Evolutionary conservation across 2,888 invertebrate genomes (phyloP), one percentile per base, ranked within the genome.

Genomic region (Sepioteuthis lessoniana): DNA sequence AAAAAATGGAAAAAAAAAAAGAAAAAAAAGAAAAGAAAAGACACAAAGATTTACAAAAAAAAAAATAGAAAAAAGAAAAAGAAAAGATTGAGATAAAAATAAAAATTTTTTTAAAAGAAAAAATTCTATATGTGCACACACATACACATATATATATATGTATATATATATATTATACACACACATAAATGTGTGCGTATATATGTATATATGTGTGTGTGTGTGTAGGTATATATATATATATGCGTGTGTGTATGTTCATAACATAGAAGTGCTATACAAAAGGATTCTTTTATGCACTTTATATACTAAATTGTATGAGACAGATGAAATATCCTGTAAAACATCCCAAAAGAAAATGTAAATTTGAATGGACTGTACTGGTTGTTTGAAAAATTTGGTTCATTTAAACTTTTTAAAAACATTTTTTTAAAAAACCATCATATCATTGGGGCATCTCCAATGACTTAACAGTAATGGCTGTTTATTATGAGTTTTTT

Each of bases 221-320:
- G 25, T 55, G 19, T 21, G 19, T 55, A 55, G 7, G 19, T 55
- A 55, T 55, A 55, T 55, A 55, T 55, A 55, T 55, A 55, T 55
- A 25, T 55, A 55, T 55, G 19, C 19, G 19, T 55, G 3, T 55
- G 19, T 60, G 25, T 28, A 60, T 28, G 28, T 60, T 5, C 7
- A 31, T n/a, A n/a, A n/a, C n/a, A 76, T 76, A 76, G 76, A 76
- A 31, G 10, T 8, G 10, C 5, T 31, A 2, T n/a, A 76, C 76
- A 76, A n/a, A n/a, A 76, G 0, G 76, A 76, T n/a, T 76, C 25
- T 60, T 76, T n/a, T 76, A 76, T 76, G 76, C 76, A 76, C 76
- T 76, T 76, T 76, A 76, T 76, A n/a, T n/a, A 76, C 76, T n/a
- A 76, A 76, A 76, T 76, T 76, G 76, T 76, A 76, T 76, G 76